Evolutionary conservation across 2,113 vertebrate species (phyloP).

Genomic region (Panurus biarmicus): DNA sequence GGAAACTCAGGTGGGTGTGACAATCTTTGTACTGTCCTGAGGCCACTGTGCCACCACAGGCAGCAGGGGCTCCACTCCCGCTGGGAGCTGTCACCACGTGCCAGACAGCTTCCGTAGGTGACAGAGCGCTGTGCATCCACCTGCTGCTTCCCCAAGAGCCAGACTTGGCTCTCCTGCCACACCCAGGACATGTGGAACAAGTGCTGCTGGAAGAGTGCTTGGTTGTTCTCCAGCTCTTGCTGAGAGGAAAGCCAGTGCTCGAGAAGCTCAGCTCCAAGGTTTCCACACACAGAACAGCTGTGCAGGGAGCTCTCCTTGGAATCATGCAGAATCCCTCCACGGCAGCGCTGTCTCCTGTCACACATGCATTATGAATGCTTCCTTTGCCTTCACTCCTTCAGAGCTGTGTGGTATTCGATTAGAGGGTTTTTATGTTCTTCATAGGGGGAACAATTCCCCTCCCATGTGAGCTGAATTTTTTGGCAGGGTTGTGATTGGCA

Average conservation of each 20-base stretch:
- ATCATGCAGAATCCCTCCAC: background rate
- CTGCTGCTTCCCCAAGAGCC: background rate
- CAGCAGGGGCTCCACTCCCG: background rate
- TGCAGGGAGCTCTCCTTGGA: background rate
- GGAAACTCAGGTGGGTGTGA: background rate
- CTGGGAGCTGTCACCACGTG: background rate
- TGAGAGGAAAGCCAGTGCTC: background rate
- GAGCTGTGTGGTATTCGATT: background rate
- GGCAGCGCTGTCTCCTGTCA: background rate
- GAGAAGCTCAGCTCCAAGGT: background rate
- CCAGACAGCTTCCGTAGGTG: background rate
- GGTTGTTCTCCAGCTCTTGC: background rate
- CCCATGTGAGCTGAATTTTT: background rate
- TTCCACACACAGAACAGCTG: background rate
- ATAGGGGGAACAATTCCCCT: background rate
- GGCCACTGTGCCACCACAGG: background rate
- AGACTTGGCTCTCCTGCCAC: background rate
- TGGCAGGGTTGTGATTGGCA: background rate
- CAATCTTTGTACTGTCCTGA: background rate
- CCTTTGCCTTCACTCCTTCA: background rate
- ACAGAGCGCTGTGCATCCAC: background rate
- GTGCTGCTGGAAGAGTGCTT: rapidly evolving
- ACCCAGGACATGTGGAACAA: background rate
- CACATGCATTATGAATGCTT: background rate
- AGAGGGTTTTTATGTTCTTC: background rate